Evolutionary conservation across 2,797 vertebrate species (phyloP), one percentile per base, ranked within the genome.

Genomic region (Eulemur rubriventer): DNA sequence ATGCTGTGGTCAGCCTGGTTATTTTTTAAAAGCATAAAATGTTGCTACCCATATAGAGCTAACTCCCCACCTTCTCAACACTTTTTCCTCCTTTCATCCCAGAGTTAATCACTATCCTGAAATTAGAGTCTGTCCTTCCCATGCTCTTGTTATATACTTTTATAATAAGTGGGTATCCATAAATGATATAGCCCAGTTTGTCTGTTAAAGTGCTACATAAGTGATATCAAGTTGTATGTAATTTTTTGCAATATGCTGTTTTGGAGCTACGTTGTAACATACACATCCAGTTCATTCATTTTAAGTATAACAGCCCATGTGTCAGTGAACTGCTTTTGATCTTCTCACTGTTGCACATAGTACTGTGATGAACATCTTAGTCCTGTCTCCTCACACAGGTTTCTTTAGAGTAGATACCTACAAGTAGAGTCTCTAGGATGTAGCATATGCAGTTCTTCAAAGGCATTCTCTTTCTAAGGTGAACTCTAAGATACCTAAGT

Each of bases 201-300:
- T 55, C 43, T 48, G 24, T 46, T 65, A 6, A 38, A 3, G 17
- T 61, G 41, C 59, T n/a, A 7, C 5, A 5, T 55, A 4, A 41
- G 6, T 17, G 2, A 17, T 28, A 5, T n/a, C 55, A 22, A 22
- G 13, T 17, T 18, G 26, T 52, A 2, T 20, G 0, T 35, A 6
- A 43, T 50, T 35, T 43, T 41, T 16, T 16, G n/a, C 24, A 12
- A 0, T 30, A 17, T 24, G 46, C 46, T 48, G 10, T 48, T 41
- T 65, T 43, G 6, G 41, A 52, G 33, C 26, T 48, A 26, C 6
- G 2, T 46, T 5, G 16, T 57, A 33, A 46, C 38, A 30, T 30
- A 24, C 4, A 16, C 79, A 20, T 38, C 2, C 46, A n/a, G 43
- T 63, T 33, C 1, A 1, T 55, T 72, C 35, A 30, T 16, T n/a